phyloP scores from a whole-genome alignment of 1,140 invertebrate genomes.

The Drosophila equinoxialis region DNA sequence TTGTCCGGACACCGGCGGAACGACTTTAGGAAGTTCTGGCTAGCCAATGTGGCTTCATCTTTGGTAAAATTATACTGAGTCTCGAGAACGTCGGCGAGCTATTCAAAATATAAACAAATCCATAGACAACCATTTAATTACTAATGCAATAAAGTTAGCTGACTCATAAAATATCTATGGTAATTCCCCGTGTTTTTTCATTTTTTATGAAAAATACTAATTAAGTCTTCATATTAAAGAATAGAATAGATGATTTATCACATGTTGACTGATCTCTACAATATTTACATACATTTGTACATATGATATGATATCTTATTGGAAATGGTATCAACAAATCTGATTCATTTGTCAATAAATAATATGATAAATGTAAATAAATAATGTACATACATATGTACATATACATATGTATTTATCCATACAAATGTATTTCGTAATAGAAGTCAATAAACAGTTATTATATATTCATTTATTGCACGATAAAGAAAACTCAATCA shows the following conservation, averaged over 20 bases:
- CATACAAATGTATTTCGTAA: background rate
- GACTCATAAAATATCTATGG: too few species aligned
- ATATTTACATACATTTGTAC: too few species aligned
- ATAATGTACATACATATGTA: too few species aligned
- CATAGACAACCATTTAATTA: too few species aligned
- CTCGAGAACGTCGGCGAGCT: constrained; percentile 88
- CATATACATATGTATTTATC: background rate
- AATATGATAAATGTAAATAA: background rate
- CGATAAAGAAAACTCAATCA: background rate
- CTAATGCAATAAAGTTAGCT: too few species aligned
- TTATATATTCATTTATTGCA: background rate
- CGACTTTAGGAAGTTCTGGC: constrained; percentile 87
- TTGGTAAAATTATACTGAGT: constrained; percentile 87
- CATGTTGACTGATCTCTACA: too few species aligned
- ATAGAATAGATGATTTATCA: too few species aligned
- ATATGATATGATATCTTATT: too few species aligned
- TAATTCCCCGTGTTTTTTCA: too few species aligned
- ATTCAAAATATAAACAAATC: constrained; percentile 42
- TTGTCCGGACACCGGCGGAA: constrained; percentile 92
- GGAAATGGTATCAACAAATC: background rate
- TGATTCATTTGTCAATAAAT: background rate
- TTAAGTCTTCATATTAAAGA: background rate
- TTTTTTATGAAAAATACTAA: background rate
- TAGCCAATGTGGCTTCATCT: constrained; percentile 86
- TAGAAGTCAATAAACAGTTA: background rate